Evolutionary conservation across 2,113 vertebrate genomes (phyloP).

Genomic region (Gymnorhina tibicen): DNA sequence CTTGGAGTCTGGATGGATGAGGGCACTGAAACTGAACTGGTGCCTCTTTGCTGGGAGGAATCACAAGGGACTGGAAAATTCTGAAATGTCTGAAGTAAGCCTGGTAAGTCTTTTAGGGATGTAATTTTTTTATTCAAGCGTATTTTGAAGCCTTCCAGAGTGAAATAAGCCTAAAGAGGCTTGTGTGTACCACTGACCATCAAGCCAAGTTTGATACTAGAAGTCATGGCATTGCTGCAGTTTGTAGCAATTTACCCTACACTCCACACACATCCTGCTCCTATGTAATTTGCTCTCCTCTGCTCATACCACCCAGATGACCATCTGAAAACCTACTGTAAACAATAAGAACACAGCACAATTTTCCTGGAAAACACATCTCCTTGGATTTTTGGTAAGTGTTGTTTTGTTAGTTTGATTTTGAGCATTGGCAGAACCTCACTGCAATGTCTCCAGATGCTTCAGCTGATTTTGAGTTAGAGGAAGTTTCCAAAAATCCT

Average conservation of each 20-base stretch:
- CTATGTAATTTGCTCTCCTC: not conserved
- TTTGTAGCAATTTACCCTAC: not conserved
- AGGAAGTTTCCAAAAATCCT: not conserved
- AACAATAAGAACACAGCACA: not conserved
- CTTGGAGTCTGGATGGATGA: not conserved
- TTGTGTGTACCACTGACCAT: not conserved
- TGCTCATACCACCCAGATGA: not conserved
- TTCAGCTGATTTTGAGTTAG: not conserved
- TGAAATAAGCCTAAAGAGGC: not conserved
- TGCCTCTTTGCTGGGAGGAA: not conserved
- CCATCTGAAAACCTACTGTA: not conserved
- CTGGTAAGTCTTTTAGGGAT: not conserved
- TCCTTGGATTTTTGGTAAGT: not conserved
- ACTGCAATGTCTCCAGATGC: not conserved
- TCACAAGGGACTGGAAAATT: not conserved
- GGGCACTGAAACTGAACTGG: not conserved
- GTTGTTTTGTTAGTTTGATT: not conserved
- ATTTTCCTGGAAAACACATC: not conserved
- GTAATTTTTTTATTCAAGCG: not conserved
- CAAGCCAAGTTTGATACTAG: not conserved
- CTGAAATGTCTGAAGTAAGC: not conserved
- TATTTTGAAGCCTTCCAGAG: not conserved
- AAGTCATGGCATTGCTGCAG: not conserved
- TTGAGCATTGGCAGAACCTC: not conserved
- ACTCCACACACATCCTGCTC: not conserved